Conservation (phyloP, 2,113 vertebrate species). For the sheep (Ovis aries) region ARS-UI_Ramb_v3.0 NC_056061.1:82701501-82702000, state of each 20-base stretch:
- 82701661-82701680: neutral
- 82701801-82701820: fast-evolving
- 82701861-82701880: neutral
- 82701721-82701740: fast-evolving
- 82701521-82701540: neutral
- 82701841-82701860: neutral
- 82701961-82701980: neutral
- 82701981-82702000: fast-evolving
- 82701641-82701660: fast-evolving
- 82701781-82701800: fast-evolving
- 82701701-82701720: fast-evolving
- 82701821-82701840: neutral
- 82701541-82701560: neutral
- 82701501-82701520: neutral
- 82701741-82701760: fast-evolving
- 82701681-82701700: fast-evolving
- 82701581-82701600: neutral
- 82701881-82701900: no score
- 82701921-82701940: neutral
- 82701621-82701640: neutral
- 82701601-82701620: neutral
- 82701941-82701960: fast-evolving
- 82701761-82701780: fast-evolving
- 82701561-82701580: no score
- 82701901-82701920: neutral